Evolutionary conservation across 2,113 vertebrate species (phyloP).

Genomic region (Microtus richardsoni): DNA sequence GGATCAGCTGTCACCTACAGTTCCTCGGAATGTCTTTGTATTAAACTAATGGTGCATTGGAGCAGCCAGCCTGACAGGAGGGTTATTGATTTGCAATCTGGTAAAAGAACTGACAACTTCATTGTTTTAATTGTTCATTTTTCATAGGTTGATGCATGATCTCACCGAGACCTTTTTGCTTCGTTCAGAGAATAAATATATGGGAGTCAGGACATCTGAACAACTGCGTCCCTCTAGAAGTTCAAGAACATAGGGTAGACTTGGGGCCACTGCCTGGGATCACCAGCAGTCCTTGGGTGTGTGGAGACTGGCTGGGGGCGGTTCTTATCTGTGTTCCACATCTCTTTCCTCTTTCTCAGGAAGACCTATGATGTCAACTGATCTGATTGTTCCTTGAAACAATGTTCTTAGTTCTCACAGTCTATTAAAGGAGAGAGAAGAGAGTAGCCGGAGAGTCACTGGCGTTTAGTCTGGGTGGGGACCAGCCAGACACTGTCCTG

Average conservation of each 20-base stretch:
- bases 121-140: conserved; percentile 88
- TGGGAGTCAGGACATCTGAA: conserved; percentile 68
- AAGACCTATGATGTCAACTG: conserved; percentile 82
- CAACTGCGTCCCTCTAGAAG: conserved; percentile 74
- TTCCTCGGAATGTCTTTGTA: conserved; percentile 85
- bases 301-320: neutral
- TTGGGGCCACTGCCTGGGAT: neutral
- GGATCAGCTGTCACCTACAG: conserved; percentile 82
- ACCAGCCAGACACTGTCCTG: neutral
- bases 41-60: conserved; percentile 87
- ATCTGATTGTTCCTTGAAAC: conserved; percentile 81
- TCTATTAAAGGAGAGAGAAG: conserved; percentile 61
- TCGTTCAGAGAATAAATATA: conserved; percentile 78
- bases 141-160: conserved; percentile 84
- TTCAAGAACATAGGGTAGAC: conserved; percentile 1
- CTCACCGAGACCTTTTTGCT: conserved; percentile 82
- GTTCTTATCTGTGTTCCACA: conserved; percentile 76
- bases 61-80: conserved; percentile 77
- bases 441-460: neutral
- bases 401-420: conserved; percentile 77
- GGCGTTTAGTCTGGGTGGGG: neutral
- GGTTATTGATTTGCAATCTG: conserved; percentile 88
- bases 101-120: conserved; percentile 87
- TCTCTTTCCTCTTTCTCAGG: conserved; percentile 82
- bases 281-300: neutral